Base-by-base conservation (phyloP, 2,113 vertebrate genomes). In the Litocranius walleri region DNA sequence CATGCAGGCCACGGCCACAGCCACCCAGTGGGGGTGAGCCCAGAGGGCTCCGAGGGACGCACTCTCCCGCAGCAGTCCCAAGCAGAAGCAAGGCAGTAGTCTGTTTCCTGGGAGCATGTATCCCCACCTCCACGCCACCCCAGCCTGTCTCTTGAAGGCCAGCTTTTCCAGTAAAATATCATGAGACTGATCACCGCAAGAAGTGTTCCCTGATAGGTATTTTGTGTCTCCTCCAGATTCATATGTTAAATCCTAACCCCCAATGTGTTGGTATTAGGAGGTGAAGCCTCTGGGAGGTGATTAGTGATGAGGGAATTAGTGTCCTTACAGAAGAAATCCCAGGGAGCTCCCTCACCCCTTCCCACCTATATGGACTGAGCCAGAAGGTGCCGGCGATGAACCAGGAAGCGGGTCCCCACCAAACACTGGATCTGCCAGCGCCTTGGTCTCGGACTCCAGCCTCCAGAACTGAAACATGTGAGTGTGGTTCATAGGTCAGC, bases 101-200 rank as follows among this genome's bases (percentile, higher is more conserved):
- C 95, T 43, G 8, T 9, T 56, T 84, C 48, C 0, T 0, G 12
- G 40, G 71, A 92, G 0, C 0, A 0, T 0, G 21, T 52, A 81
- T 29, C 94, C 29, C 11, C 62, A 17, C 57, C 23, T 71, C 16
- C 5, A 0, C 0, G 11, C 83, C 23, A 0, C 0, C 0, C 23
- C 30, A 19, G 88, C 52, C 8, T 7, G 12, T 7, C 50, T 85
- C 83, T 6, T 13, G 40, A 92, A 43, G 33, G 43, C 57, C 64
- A 62, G 52, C 29, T 77, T 71, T 45, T 15, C 91, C 29, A 45
- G 54, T 25, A 13, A 4, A 83, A 67, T 48, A 33, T 12, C 52
- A 23, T 0, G 29, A 50, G 45, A 50, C 30, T 6, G 11, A 36
- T 33, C 27, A 33, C 36, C 8, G 9, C 45, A 48, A 23, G 36